Evolutionary conservation across 2,797 vertebrate genomes (phyloP).

Genomic region (Syngnathus acus): DNA sequence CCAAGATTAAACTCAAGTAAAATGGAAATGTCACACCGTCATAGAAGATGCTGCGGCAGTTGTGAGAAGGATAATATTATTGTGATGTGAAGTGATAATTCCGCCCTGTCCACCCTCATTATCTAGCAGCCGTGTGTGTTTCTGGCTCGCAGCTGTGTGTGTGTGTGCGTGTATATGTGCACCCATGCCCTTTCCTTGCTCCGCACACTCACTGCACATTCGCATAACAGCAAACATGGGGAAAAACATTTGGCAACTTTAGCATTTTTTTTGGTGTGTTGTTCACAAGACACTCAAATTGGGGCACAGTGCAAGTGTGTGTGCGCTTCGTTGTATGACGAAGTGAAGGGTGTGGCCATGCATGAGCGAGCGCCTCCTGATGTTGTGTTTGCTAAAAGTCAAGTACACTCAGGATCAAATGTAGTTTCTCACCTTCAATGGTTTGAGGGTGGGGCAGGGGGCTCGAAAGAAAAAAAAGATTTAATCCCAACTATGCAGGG

Average conservation of each 20-base stretch:
- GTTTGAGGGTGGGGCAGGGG: slow-evolving; percentile 10
- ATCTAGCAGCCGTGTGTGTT: slow-evolving; percentile 59
- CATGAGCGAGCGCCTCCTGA: slow-evolving; percentile 4
- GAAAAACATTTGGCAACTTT: slow-evolving; percentile 43
- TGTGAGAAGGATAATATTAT: slow-evolving; percentile 71
- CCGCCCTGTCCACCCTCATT: slow-evolving; percentile 67
- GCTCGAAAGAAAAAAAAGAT: background rate
- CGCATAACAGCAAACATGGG: slow-evolving; percentile 41
- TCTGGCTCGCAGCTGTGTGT: slow-evolving; percentile 57
- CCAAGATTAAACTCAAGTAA: slow-evolving; percentile 72
- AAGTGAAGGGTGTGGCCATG: slow-evolving; percentile 21
- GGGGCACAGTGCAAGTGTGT: slow-evolving; percentile 3
- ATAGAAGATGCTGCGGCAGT: slow-evolving; percentile 65
- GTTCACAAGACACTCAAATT: slow-evolving; percentile 27
- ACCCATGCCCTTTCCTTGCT: slow-evolving; percentile 43
- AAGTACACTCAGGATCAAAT: slow-evolving; percentile 29
- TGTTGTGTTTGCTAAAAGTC: slow-evolving; percentile 29
- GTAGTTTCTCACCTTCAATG: slow-evolving; percentile 15
- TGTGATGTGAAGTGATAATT: slow-evolving; percentile 73
- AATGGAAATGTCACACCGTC: slow-evolving; percentile 75
- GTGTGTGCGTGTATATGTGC: slow-evolving; percentile 18
- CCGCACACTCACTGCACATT: slow-evolving; percentile 41
- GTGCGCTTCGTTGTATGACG: background rate
- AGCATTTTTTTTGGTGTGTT: slow-evolving; percentile 25
- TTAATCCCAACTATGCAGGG: slow-evolving; percentile 10